Base-by-base conservation (phyloP, 2,113 vertebrate species). In the Pedetes capensis region DNA sequence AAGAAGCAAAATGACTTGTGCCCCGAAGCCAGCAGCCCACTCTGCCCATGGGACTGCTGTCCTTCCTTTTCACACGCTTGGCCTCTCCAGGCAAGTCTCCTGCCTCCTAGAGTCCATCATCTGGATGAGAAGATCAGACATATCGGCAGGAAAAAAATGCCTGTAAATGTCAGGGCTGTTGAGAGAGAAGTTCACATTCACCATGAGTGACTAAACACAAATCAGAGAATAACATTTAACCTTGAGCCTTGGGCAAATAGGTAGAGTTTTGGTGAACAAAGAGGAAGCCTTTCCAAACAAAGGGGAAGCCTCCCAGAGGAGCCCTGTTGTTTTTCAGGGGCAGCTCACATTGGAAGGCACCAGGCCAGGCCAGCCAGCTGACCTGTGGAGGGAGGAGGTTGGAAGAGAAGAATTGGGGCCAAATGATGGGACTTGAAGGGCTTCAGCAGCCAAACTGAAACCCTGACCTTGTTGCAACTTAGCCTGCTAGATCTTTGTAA, bases 101-200 rank as follows among this genome's bases (percentile, higher is more conserved):
- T 49, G 18, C 37, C 79, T 59, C 34, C 29, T 37, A 4, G n/a
- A 59, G 20, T 29, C 2, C 1, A 18, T 16, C 34, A 1, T 22
- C 59, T 47, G 2, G 27, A 5, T 2, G 6, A 37, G 39, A n/a
- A n/a, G 57, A 13, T 25, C 16, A 10, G 13, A 5, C 27, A 1
- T 32, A 32, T 18, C 23, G 6, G 63, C 12, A 64, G 5, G 32
- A 53, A 25, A 53, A n/a, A 37, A 6, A n/a, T n/a, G n/a, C n/a
- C n/a, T n/a, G n/a, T n/a, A n/a, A n/a, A n/a, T n/a, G n/a, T n/a
- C 16, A 16, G 44, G 29, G n/a, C 34, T 84, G 5, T 71, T 16
- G 29, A 25, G 53, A 34, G 63, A 25, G 20, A 64, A 27, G 12
- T 13, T 34, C 25, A 12, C 6, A 25, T 9, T 22, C 57, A 68